Percentiles rank a stretch among this genome's conserved stretches.
phyloP scores from a whole-genome alignment of 1,140 invertebrate species.

The Archivesica marissinica region DNA sequence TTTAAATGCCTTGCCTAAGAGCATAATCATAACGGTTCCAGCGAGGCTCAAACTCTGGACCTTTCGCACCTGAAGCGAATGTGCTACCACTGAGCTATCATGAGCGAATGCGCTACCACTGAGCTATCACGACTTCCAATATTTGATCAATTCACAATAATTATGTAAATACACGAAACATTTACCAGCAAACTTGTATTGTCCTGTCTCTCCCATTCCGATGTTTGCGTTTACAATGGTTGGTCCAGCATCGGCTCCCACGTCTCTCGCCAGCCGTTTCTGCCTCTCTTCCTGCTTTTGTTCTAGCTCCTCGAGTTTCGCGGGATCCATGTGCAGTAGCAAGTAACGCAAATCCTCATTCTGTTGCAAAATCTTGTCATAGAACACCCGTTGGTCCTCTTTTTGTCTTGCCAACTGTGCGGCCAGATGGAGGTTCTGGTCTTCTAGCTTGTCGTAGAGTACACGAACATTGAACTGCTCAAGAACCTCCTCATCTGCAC shows the following conservation, averaged over 20 bases:
- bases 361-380: slow-evolving; percentile 78
- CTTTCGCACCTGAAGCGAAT: no score
- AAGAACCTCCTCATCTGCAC: slow-evolving; percentile 67
- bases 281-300: slow-evolving; percentile 55
- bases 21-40: no score
- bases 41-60: no score
- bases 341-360: slow-evolving; percentile 79
- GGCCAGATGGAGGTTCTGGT: slow-evolving; percentile 82
- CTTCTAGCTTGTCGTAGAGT: slow-evolving; percentile 82
- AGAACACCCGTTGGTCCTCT: slow-evolving; percentile 80
- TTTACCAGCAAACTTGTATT: slow-evolving; percentile 71
- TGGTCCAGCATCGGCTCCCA: slow-evolving; percentile 68
- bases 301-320: slow-evolving; percentile 77
- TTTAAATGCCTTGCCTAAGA: no score
- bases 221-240: slow-evolving; percentile 71
- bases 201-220: slow-evolving; percentile 62
- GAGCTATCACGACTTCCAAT: no score
- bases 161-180: no score
- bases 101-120: no score
- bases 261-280: slow-evolving; percentile 54
- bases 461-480: slow-evolving; percentile 82
- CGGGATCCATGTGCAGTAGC: slow-evolving; percentile 77
- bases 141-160: no score
- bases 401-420: slow-evolving; percentile 80
- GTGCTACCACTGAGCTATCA: no score